These are phyloP conservation scores for Acanthis flammea DNA, from an alignment of 2,797 vertebrate species.

Conservation along the genomic window DNA sequence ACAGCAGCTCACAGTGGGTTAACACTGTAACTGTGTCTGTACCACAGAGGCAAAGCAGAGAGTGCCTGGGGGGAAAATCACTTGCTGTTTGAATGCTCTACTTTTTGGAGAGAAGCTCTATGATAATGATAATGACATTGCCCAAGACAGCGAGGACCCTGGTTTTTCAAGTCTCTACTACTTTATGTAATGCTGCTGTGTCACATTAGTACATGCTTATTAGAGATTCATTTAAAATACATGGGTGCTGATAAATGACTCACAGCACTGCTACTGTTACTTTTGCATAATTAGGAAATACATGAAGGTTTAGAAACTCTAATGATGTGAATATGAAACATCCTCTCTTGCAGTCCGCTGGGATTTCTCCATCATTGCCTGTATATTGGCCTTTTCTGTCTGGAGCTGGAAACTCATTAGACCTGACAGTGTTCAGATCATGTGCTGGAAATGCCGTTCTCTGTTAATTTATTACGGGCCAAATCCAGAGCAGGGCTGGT, in stretches of 20 bases:
- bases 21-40: not conserved
- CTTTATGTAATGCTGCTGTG: conserved; percentile 36
- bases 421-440: conserved; percentile 11
- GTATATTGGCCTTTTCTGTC: conserved; percentile 13
- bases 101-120: conserved; percentile 51
- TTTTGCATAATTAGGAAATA: conserved; percentile 51
- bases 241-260: conserved; percentile 55
- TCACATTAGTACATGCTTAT: conserved; percentile 47
- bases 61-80: not conserved
- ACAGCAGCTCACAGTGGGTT: not conserved
- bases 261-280: not conserved
- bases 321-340: conserved; percentile 24
- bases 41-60: not conserved
- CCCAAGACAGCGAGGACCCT: conserved; percentile 30
- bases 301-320: not conserved
- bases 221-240: conserved; percentile 52
- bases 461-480: conserved; percentile 16
- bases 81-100: conserved; percentile 44
- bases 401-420: conserved; percentile 41
- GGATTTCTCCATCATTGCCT: conserved; percentile 37
- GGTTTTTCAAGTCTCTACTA: conserved; percentile 48
- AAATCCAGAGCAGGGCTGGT: conserved; percentile 3
- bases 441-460: not conserved
- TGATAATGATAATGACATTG: conserved; percentile 52
- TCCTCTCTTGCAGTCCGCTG: not conserved